Evolutionary conservation across 2,113 vertebrate genomes (phyloP).

Genomic region (Hemicordylus capensis): DNA sequence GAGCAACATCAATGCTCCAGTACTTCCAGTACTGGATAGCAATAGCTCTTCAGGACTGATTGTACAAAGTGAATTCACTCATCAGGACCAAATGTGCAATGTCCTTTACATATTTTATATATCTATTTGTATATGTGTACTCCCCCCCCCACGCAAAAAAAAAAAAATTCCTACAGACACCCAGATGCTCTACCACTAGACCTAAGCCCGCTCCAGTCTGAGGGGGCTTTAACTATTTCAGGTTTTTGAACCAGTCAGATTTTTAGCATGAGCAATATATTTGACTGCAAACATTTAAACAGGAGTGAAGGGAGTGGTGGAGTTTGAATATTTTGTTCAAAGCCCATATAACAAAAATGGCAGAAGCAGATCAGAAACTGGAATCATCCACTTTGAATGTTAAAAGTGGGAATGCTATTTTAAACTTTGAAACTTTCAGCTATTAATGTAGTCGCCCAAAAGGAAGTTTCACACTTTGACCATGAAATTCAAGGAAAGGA

Average conservation of each 20-base stretch:
- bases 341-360: neutral
- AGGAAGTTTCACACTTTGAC: slow-evolving; percentile 29
- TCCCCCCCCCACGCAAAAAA: too few relatives aligned
- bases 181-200: neutral
- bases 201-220: neutral
- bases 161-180: too few relatives aligned
- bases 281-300: neutral
- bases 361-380: slow-evolving; percentile 11
- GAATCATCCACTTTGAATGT: neutral
- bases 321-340: neutral
- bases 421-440: neutral
- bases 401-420: neutral
- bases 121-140: too few relatives aligned
- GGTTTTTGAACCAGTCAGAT: neutral
- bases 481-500: slow-evolving; percentile 33
- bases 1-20: neutral
- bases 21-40: neutral
- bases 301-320: neutral
- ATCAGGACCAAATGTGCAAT: too few relatives aligned
- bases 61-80: too few relatives aligned
- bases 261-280: neutral
- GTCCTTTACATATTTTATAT: too few relatives aligned
- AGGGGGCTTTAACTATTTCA: too few relatives aligned
- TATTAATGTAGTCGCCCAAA: slow-evolving; percentile 33
- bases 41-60: neutral